A percentile compares a stretch with the other conserved stretches of the same genome.
Evolutionary conservation across 2,797 vertebrate genomes (phyloP).

Genomic region (Acipenser oxyrinchus): DNA sequence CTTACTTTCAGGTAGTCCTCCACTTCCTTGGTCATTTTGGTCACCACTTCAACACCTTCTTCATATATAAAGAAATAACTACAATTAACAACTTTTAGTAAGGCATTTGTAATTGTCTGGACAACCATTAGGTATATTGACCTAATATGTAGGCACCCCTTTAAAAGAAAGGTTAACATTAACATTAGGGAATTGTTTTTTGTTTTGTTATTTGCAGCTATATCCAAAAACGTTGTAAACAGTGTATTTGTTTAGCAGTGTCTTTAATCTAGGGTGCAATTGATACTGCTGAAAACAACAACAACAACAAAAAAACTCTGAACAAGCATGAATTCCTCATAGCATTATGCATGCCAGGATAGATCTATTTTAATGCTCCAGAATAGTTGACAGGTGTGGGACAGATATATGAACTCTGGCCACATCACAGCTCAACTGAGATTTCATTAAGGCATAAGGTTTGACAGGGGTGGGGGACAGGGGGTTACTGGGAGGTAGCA

Average conservation of each 20-base stretch:
- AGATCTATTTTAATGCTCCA: conserved; percentile 48
- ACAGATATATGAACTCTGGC: conserved; percentile 20
- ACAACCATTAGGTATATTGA: too few species aligned
- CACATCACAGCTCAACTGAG: too few species aligned
- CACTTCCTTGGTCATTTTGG: too few species aligned
- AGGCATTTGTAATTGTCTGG: too few species aligned
- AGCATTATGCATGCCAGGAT: conserved; percentile 24
- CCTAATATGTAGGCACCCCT: too few species aligned
- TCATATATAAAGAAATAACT: too few species aligned
- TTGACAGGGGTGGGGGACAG: conserved; percentile 31
- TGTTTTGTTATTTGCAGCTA: neutral
- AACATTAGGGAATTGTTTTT: neutral
- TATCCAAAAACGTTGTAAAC: neutral
- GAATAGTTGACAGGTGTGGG: neutral
- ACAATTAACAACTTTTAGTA: too few species aligned
- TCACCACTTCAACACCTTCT: too few species aligned
- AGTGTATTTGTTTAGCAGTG: neutral
- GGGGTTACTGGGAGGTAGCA: conserved; percentile 31
- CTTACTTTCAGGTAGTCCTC: too few species aligned
- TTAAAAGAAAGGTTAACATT: too few species aligned
- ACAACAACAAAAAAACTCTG: conserved; percentile 32
- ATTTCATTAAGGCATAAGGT: neutral
- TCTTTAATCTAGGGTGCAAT: conserved; percentile 24
- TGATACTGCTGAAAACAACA: conserved; percentile 22
- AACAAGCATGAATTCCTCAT: conserved; percentile 23